phyloP scores from a whole-genome alignment of 2,888 invertebrate species.

The Thysanoteuthis rhombus region DNA sequence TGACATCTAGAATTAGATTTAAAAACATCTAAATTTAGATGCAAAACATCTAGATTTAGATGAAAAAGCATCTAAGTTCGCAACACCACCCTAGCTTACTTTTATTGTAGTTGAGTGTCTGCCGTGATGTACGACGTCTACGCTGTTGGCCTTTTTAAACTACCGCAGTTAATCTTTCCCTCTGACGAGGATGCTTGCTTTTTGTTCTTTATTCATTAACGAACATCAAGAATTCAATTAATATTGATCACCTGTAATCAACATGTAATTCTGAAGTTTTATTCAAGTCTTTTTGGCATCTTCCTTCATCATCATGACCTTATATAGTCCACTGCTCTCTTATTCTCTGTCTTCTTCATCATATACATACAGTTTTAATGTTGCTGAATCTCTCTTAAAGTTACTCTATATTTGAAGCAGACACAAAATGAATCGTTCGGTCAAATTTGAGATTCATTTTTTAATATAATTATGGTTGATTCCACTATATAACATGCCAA shows the following conservation, averaged over 20 bases:
- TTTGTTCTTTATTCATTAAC: background rate
- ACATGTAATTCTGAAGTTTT: background rate
- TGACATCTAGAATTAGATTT: too few species aligned
- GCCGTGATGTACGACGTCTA: background rate
- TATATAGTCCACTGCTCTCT: background rate
- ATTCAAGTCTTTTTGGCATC: background rate
- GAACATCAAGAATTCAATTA: background rate
- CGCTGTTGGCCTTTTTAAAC: background rate
- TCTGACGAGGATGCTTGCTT: background rate
- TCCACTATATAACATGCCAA: too few species aligned
- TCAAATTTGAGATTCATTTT: background rate
- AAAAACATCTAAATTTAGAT: too few species aligned
- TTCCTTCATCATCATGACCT: background rate
- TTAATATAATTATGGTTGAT: background rate
- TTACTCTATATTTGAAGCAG: background rate
- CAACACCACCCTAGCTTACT: too few species aligned
- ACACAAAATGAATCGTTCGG: background rate
- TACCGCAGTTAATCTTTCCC: background rate
- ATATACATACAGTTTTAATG: background rate
- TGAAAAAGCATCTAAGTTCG: too few species aligned
- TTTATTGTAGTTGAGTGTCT: background rate
- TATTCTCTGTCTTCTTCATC: background rate
- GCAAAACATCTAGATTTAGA: too few species aligned
- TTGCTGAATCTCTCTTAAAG: background rate
- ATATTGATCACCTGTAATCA: background rate